Evolutionary conservation across 2,113 vertebrate genomes (phyloP), one percentile per base, ranked within the genome.

Genomic region (Theristicus caerulescens): DNA sequence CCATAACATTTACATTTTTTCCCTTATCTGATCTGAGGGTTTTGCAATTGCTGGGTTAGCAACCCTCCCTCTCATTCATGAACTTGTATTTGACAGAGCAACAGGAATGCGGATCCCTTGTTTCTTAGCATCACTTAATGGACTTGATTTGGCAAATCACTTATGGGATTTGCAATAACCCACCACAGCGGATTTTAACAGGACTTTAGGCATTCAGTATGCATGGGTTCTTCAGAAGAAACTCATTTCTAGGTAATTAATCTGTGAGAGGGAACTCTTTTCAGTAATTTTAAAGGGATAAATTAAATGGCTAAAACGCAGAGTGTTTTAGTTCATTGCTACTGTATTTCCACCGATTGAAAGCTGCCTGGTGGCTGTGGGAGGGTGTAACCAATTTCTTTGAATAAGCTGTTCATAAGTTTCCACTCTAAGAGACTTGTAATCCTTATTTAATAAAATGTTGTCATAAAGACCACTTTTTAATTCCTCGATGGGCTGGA

Each of bases 381-480:
- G 44, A 96, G 81, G 74, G 89, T 32, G 51, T 93, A 91, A 92
- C 87, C 79, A 84, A 90, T 90, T 96, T 96, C 87, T 90, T 91
- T 97, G 95, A 94, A 88, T 91, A 96, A 93, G 69, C 88, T 92
- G 90, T 90, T 97, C 76, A 13, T 86, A 90, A 92, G n/a, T 86
- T 97, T 96, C 90, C 64, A 81, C 90, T 92, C 80, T 42, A 58
- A 93, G 62, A 94, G 67, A 46, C 58, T 83, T 86, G 74, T 88
- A 96, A 96, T 90, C 69, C 91, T 93, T 91, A 80, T 95, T 95
- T 88, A 97, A 96, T 90, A 82, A 83, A 96, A 95, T 80, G 71
- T 88, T 95, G 69, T 96, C 81, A 76, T 92, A 96, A 96, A 91
- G 77, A 89, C 77, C 79, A 83, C 67, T 96, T 92, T 81, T 96